Evolutionary conservation across 2,113 vertebrate genomes (phyloP).

Genomic region (Grammomys surdaster): DNA sequence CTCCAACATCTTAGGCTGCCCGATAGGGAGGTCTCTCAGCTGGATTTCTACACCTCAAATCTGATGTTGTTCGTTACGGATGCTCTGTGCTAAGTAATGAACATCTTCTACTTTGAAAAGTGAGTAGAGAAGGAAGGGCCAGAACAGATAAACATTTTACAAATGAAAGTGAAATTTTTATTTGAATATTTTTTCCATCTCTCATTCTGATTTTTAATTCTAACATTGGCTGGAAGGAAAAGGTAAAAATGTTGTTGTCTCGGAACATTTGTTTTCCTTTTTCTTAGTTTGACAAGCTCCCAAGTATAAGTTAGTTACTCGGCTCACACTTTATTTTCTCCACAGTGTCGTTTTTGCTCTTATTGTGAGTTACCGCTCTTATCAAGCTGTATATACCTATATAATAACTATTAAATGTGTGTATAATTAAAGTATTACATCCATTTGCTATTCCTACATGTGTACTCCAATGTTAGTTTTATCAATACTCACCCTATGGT

Average conservation of each 20-base stretch:
- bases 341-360: background rate
- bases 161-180: conserved; percentile 16
- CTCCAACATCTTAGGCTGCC: background rate
- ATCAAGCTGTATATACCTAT: background rate
- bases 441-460: background rate
- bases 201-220: background rate
- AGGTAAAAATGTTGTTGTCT: background rate
- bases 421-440: too few species aligned
- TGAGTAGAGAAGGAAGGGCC: background rate
- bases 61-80: background rate
- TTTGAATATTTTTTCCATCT: background rate
- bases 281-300: background rate
- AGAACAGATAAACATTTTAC: background rate
- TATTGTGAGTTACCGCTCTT: background rate
- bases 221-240: background rate
- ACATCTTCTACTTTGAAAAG: background rate
- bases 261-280: background rate
- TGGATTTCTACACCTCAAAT: background rate
- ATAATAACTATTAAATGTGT: background rate
- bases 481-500: background rate
- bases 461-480: background rate
- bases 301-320: background rate
- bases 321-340: background rate
- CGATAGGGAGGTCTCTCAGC: too few species aligned
- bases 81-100: background rate